These are phyloP conservation scores for Drosophila sp. DNA, from an alignment of 1,140 invertebrate species.

Conservation along the genomic window DNA sequence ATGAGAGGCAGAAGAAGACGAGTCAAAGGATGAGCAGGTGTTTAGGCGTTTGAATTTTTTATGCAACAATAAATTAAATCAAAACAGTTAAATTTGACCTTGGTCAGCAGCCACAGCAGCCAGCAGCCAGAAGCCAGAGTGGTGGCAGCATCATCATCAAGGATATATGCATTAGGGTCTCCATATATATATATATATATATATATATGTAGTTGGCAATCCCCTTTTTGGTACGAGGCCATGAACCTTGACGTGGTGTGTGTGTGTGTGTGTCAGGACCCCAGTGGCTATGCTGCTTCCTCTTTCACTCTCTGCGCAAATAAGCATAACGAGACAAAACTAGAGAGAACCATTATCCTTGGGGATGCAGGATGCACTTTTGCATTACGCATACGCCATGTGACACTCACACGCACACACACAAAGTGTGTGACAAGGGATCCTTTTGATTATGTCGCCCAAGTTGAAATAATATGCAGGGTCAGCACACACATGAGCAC, in stretches of 20 bases:
- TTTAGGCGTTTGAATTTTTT: slow-evolving; percentile 43
- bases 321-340: slow-evolving; percentile 72
- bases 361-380: slow-evolving; percentile 57
- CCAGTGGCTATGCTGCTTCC: slow-evolving; percentile 44
- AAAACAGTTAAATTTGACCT: slow-evolving; percentile 78
- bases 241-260: slow-evolving; percentile 56
- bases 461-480: slow-evolving; percentile 80
- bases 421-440: slow-evolving; percentile 36
- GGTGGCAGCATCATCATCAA: slow-evolving; percentile 20
- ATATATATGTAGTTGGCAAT: slow-evolving; percentile 30
- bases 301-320: slow-evolving; percentile 40
- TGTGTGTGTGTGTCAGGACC: slow-evolving; percentile 48
- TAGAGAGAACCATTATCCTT: slow-evolving; percentile 62
- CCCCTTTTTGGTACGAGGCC: slow-evolving; percentile 57
- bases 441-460: slow-evolving; percentile 76
- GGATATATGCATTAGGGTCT: slow-evolving; percentile 48
- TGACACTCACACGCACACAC: slow-evolving; percentile 38
- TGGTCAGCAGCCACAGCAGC: slow-evolving; percentile 28
- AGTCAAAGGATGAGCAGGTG: slow-evolving; percentile 14
- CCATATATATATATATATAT: slow-evolving; percentile 7
- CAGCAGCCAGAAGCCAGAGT: neutral
- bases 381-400: slow-evolving; percentile 56
- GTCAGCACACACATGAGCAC: slow-evolving; percentile 60
- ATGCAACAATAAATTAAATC: slow-evolving; percentile 80
- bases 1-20: slow-evolving; percentile 12